These are phyloP conservation scores for Centruroides sculpturatus DNA, from an alignment of 1,140 invertebrate species.

Conservation along the genomic window DNA sequence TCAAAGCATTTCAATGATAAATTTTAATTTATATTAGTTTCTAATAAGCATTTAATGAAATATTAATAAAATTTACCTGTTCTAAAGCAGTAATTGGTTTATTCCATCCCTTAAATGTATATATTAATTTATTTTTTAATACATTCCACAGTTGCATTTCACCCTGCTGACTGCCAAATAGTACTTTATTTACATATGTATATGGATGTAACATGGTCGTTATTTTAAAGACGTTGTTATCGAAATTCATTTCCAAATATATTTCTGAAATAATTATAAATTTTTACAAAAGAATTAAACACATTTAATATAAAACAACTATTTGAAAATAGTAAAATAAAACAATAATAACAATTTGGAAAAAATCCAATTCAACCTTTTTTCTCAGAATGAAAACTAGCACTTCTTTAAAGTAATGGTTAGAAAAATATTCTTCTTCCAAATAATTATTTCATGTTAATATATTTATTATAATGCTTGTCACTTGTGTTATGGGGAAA, in stretches of 20 bases:
- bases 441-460: too few relatives aligned
- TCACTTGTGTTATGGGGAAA: too few relatives aligned
- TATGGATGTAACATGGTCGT: constrained; percentile 68
- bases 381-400: too few relatives aligned
- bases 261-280: not conserved
- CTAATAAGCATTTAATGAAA: too few relatives aligned
- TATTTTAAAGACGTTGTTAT: constrained; percentile 45
- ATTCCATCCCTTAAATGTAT: constrained; percentile 64
- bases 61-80: constrained; percentile 31
- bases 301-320: not conserved
- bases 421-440: too few relatives aligned
- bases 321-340: too few relatives aligned
- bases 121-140: constrained; percentile 55
- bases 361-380: too few relatives aligned
- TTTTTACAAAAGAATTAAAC: not conserved
- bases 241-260: constrained; percentile 1
- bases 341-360: too few relatives aligned
- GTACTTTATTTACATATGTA: constrained; percentile 87
- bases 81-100: constrained; percentile 50
- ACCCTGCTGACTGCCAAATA: constrained; percentile 83
- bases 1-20: too few relatives aligned
- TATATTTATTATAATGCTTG: too few relatives aligned
- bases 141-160: constrained; percentile 81
- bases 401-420: too few relatives aligned
- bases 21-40: too few relatives aligned